A percentile compares a stretch with the other conserved stretches of the same genome.
Conservation (phyloP, 2,888 invertebrate species). For the Agonopterix arenella region DNA sequence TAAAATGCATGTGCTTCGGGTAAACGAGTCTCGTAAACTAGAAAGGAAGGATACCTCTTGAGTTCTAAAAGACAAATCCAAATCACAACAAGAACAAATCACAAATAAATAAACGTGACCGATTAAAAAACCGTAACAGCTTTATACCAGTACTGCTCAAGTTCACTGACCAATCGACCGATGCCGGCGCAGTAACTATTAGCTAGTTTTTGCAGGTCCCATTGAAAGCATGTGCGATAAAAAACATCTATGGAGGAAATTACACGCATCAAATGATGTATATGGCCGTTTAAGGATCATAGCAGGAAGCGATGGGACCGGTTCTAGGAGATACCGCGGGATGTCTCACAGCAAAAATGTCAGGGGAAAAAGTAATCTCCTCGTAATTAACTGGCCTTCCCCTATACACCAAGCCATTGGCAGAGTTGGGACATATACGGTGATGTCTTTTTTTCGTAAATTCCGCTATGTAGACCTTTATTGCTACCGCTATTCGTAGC, state of each 20-base stretch:
- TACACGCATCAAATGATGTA: slow-evolving; percentile 45
- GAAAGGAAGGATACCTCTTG: background rate
- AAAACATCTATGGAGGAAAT: slow-evolving; percentile 44
- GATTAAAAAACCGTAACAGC: background rate
- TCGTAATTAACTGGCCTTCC: slow-evolving; percentile 43
- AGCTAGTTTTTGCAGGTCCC: slow-evolving; percentile 27
- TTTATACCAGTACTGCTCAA: slow-evolving; percentile 13
- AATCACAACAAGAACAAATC: too few species aligned
- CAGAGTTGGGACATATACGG: slow-evolving; percentile 30
- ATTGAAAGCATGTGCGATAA: slow-evolving; percentile 37
- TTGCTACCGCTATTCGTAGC: background rate
- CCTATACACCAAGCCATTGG: background rate
- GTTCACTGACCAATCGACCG: slow-evolving; percentile 30
- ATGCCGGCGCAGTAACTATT: slow-evolving; percentile 29
- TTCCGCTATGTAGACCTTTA: slow-evolving; percentile 25
- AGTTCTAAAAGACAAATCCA: background rate
- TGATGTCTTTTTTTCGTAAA: slow-evolving; percentile 25
- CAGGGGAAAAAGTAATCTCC: slow-evolving; percentile 43
- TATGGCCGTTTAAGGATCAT: slow-evolving; percentile 49
- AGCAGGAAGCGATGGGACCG: slow-evolving; percentile 54
- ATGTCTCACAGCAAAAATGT: slow-evolving; percentile 29
- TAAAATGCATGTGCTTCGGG: slow-evolving; percentile 29
- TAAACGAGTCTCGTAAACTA: slow-evolving; percentile 8
- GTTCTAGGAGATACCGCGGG: slow-evolving; percentile 35
- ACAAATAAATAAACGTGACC: background rate